phyloP scores from a whole-genome alignment of 1,140 invertebrate genomes.

The Drosophila yakuba region DNA sequence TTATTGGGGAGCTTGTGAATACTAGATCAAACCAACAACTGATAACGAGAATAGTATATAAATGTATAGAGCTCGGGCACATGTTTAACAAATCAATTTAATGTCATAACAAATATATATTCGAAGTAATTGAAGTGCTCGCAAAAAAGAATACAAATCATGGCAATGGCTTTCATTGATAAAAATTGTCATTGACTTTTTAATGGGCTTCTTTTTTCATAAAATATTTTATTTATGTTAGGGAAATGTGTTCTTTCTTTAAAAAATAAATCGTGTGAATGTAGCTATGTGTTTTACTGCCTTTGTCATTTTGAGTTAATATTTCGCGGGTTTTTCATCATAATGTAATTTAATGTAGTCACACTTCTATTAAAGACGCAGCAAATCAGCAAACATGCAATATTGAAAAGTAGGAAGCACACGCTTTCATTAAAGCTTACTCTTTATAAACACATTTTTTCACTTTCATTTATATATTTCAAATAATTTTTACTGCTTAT shows the following conservation, averaged over 20 bases:
- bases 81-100: constrained; percentile 10
- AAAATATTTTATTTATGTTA: no score
- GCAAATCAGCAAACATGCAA: constrained; percentile 29
- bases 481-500: neutral
- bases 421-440: constrained; percentile 3
- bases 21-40: neutral
- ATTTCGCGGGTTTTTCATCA: neutral
- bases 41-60: constrained; percentile 19
- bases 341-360: neutral
- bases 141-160: no score
- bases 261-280: no score
- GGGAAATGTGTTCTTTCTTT: no score
- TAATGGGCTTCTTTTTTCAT: neutral
- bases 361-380: neutral
- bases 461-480: neutral
- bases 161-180: neutral
- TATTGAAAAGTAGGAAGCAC: constrained; percentile 59
- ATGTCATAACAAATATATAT: neutral
- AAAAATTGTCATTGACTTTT: neutral
- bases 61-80: neutral
- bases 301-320: neutral
- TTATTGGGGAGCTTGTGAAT: constrained; percentile 6
- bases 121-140: neutral
- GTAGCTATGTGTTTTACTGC: no score
- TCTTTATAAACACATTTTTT: neutral